Conservation (phyloP, 2,888 invertebrate genomes). For the Pristionchus entomophagus region DNA sequence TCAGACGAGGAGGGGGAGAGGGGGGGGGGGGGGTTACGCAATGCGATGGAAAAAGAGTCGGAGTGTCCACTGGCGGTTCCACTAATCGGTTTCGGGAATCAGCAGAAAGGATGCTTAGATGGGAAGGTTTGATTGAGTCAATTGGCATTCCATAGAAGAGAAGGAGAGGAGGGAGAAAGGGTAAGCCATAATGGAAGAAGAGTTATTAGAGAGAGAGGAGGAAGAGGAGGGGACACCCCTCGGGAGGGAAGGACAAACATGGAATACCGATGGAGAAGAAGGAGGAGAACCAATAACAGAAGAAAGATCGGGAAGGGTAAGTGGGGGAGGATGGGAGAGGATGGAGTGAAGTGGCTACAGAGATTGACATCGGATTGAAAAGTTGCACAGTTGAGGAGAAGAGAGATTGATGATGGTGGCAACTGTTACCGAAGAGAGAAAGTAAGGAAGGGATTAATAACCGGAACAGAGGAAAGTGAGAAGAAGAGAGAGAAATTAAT, state of each 20-base stretch:
- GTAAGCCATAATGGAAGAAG: slow-evolving; percentile 1
- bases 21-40: slow-evolving; percentile 20
- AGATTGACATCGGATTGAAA: neutral
- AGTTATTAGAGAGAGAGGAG: slow-evolving; percentile 21
- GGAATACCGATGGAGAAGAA: slow-evolving; percentile 7
- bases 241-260: neutral
- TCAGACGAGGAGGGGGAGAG: neutral
- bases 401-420: neutral
- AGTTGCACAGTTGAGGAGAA: neutral
- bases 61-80: slow-evolving; percentile 11
- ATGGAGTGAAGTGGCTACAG: neutral
- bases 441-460: slow-evolving; percentile 37
- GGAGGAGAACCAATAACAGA: neutral
- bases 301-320: slow-evolving; percentile 5
- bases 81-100: slow-evolving; percentile 45
- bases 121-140: slow-evolving; percentile 28
- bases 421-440: slow-evolving; percentile 16
- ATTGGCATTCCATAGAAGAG: neutral
- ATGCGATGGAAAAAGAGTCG: neutral
- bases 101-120: slow-evolving; percentile 14
- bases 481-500: slow-evolving; percentile 9
- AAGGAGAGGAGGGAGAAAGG: neutral
- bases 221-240: slow-evolving; percentile 2
- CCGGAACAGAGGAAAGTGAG: slow-evolving; percentile 39
- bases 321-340: neutral